Conservation (phyloP, 1,140 invertebrate genomes). For the Plectrocnemia conspersa region DNA sequence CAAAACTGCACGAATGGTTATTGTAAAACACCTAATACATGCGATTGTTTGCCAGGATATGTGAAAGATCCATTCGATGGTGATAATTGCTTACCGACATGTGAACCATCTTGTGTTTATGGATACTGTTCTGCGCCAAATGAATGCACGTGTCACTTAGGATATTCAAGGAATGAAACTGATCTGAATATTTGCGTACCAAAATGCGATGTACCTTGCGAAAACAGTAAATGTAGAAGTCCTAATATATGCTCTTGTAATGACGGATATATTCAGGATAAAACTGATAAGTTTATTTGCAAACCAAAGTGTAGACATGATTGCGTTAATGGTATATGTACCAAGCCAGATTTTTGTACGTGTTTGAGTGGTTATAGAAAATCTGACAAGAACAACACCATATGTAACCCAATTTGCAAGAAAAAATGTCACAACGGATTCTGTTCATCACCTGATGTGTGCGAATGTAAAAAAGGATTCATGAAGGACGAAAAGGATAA, state of each 20-base stretch:
- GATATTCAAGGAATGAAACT: not conserved
- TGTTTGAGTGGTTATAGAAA: constrained; percentile 41
- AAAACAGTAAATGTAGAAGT: constrained; percentile 31
- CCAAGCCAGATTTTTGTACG: constrained; percentile 47
- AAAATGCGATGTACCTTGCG: constrained; percentile 52
- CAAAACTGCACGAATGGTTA: constrained; percentile 41
- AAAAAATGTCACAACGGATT: constrained; percentile 51
- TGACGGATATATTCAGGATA: constrained; percentile 39
- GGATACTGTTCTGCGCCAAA: constrained; percentile 27
- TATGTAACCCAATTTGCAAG: constrained; percentile 45
- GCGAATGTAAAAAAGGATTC: constrained; percentile 48
- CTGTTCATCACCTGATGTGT: constrained; percentile 48
- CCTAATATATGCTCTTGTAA: constrained; percentile 6
- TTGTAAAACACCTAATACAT: constrained; percentile 41
- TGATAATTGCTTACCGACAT: constrained; percentile 32
- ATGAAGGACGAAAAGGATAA: constrained; percentile 34
- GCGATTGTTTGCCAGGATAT: constrained; percentile 41
- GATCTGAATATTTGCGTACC: constrained; percentile 40
- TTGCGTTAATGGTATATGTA: constrained; percentile 51
- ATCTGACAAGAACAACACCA: constrained; percentile 35
- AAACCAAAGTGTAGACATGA: constrained; percentile 42
- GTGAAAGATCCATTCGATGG: constrained; percentile 36
- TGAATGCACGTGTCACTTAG: constrained; percentile 8
- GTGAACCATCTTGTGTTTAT: constrained; percentile 11
- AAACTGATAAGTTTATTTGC: constrained; percentile 35